These are phyloP conservation scores for Sthenelais limicola DNA, from an alignment of 2,888 invertebrate genomes.

Conservation along the genomic window DNA sequence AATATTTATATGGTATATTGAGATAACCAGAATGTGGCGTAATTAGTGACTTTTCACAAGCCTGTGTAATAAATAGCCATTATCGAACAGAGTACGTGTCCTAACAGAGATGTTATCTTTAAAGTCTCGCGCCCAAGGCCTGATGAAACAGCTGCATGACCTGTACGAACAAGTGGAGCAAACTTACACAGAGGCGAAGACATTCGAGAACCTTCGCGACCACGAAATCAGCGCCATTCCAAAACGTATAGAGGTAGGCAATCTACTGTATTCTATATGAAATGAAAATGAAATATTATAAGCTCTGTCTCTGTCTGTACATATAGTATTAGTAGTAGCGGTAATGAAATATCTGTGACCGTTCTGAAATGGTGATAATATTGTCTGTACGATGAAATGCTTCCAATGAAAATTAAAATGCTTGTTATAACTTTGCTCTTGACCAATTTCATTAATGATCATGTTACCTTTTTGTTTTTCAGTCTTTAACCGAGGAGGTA, in stretches of 20 bases:
- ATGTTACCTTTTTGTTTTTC: constrained; percentile 54
- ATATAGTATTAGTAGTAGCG: too few relatives aligned
- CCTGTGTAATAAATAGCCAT: not conserved
- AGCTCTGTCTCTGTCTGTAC: not conserved
- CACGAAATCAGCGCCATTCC: constrained; percentile 94
- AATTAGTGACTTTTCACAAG: too few relatives aligned
- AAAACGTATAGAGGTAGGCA: constrained; percentile 84
- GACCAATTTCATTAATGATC: not conserved
- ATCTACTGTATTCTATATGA: too few relatives aligned
- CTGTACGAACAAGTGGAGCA: constrained; percentile 89
- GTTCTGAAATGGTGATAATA: too few relatives aligned
- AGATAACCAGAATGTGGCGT: too few relatives aligned
- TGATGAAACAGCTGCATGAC: constrained; percentile 82
- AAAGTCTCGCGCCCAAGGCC: constrained; percentile 85
- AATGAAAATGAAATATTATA: not conserved
- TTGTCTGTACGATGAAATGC: too few relatives aligned
- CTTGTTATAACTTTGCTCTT: not conserved
- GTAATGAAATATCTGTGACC: too few relatives aligned
- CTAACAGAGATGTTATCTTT: constrained; percentile 40
- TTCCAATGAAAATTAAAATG: not conserved
- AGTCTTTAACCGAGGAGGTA: constrained; percentile 93
- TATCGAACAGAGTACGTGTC: not conserved
- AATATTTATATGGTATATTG: too few relatives aligned
- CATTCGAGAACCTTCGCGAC: constrained; percentile 90
- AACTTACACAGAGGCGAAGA: constrained; percentile 88